Evolutionary conservation across 2,888 invertebrate species (phyloP).

Genomic region (Orchestes rusci): DNA sequence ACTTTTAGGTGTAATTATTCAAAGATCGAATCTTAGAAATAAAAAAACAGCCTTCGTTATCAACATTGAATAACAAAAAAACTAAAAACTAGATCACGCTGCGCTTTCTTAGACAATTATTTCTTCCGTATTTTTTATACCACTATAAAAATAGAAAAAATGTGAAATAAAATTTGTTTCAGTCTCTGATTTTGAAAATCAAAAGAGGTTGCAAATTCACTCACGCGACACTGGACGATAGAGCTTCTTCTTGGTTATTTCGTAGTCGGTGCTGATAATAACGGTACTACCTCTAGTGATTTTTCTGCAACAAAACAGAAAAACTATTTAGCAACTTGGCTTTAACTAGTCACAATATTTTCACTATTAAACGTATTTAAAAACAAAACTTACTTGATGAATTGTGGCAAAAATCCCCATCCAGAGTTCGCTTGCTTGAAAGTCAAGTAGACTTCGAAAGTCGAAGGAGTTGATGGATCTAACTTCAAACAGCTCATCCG

Average conservation of each 20-base stretch:
- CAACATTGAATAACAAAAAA: constrained; percentile 27
- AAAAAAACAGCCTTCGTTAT: constrained; percentile 20
- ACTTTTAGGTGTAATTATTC: constrained; percentile 13
- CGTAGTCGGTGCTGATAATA: constrained; percentile 81
- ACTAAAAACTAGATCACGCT: constrained; percentile 36
- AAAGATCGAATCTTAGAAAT: constrained; percentile 1
- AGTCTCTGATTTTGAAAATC: constrained; percentile 27
- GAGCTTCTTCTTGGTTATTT: constrained; percentile 82
- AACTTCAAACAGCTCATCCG: constrained; percentile 77
- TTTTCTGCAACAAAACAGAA: constrained; percentile 54
- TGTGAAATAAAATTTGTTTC: constrained; percentile 25
- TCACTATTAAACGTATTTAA: too few relatives aligned
- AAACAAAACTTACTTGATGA: constrained; percentile 69
- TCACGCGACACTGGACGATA: constrained; percentile 50
- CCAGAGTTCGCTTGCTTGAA: constrained; percentile 79
- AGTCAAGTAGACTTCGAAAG: constrained; percentile 84
- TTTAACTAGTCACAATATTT: neutral
- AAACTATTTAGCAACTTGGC: constrained; percentile 7
- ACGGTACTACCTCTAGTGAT: constrained; percentile 78
- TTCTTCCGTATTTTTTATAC: constrained; percentile 27
- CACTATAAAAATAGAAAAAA: constrained; percentile 34
- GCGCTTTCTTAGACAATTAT: constrained; percentile 32
- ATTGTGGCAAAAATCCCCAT: constrained; percentile 84
- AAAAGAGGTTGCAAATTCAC: constrained; percentile 14
- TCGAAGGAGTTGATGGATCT: constrained; percentile 80